Evolutionary conservation across 2,113 vertebrate genomes (phyloP).

Genomic region (Aplodontia rufa): DNA sequence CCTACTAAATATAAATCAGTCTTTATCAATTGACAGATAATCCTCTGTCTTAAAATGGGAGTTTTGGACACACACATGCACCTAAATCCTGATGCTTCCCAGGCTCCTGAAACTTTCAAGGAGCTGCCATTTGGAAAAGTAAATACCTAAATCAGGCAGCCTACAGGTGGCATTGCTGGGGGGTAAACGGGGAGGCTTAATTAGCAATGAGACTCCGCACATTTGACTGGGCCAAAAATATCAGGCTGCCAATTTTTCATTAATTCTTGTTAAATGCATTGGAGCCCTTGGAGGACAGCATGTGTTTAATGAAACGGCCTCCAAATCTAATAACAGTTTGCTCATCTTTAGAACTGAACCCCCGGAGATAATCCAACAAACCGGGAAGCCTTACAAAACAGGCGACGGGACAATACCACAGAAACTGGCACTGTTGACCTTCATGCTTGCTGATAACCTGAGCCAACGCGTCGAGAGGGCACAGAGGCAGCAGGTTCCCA

Average conservation of each 20-base stretch:
- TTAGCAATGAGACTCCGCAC: conserved; percentile 42
- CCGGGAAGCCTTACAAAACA: not conserved
- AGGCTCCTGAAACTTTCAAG: not conserved
- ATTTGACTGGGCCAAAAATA: conserved; percentile 48
- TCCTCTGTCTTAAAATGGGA: not conserved
- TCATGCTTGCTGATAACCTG: not conserved
- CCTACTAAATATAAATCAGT: not conserved
- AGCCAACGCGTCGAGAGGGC: not conserved
- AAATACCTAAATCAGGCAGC: conserved; percentile 12
- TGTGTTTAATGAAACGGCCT: conserved; percentile 37
- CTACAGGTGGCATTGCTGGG: conserved; percentile 59
- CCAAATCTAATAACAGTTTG: conserved; percentile 1
- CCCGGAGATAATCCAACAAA: not conserved
- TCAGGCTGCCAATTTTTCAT: conserved; percentile 63
- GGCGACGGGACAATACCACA: not conserved
- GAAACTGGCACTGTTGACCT: not conserved
- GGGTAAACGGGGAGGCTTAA: conserved; percentile 20
- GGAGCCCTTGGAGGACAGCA: not conserved
- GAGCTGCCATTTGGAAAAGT: conserved; percentile 34
- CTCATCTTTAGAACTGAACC: not conserved
- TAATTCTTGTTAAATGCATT: conserved; percentile 55
- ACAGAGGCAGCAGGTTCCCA: not conserved
- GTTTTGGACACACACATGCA: not conserved
- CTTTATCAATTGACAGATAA: not conserved
- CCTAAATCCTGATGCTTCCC: not conserved